Percentiles rank a stretch among this genome's conserved stretches.
phyloP scores from a whole-genome alignment of 2,797 vertebrate genomes.

The Lutra lutra region DNA sequence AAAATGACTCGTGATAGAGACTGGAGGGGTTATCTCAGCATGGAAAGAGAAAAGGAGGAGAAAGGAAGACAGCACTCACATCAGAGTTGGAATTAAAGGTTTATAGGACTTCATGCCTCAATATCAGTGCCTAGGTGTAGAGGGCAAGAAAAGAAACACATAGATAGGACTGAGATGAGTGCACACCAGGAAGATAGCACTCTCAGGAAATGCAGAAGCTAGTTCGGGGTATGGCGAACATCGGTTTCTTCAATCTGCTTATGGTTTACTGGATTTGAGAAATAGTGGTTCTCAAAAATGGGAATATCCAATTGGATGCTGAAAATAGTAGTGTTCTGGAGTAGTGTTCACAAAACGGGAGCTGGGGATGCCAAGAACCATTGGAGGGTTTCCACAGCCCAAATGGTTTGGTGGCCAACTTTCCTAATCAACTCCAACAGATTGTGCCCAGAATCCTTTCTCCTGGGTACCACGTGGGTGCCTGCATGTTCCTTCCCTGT shows the following conservation, averaged over 20 bases:
- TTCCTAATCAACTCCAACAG: background rate
- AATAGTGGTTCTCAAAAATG: background rate
- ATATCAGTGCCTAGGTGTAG: background rate
- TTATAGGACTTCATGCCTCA: background rate
- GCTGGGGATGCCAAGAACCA: background rate
- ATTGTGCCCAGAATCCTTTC: background rate
- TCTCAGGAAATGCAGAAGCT: background rate
- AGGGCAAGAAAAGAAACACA: background rate
- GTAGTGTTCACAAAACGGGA: background rate
- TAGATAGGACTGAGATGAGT: background rate
- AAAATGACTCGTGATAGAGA: background rate
- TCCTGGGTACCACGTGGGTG: background rate
- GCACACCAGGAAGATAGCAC: background rate
- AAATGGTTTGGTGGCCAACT: background rate
- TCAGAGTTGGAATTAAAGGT: background rate
- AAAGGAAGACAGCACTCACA: background rate
- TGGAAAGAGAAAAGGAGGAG: background rate
- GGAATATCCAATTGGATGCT: background rate
- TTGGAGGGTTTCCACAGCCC: background rate
- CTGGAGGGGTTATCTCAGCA: background rate
- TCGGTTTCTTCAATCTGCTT: background rate
- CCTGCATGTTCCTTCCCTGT: background rate
- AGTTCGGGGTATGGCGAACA: background rate
- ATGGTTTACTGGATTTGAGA: constrained; percentile 15
- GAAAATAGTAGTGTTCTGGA: background rate